Evolutionary conservation across 2,888 invertebrate species (phyloP), one percentile per base, ranked within the genome.

Genomic region (Altica lythri): DNA sequence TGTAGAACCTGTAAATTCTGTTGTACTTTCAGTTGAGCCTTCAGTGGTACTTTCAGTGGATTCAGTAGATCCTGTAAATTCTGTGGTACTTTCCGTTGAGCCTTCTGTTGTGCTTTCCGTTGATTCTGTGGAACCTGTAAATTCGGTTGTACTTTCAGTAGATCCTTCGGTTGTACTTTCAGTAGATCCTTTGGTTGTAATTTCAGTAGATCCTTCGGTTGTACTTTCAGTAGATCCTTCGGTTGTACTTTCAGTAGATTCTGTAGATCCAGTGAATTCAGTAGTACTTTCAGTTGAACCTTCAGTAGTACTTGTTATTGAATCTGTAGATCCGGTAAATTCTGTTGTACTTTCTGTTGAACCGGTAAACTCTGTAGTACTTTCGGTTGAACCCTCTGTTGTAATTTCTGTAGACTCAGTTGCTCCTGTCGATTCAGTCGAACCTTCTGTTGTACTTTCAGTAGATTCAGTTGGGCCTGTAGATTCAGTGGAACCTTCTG

Each of bases 61-160:
- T 19, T 57, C 45, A 4, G 56, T 56, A 9, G 55, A 52, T 35
- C 47, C 48, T 57, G 8, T 61, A 57, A 14, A 43, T 47, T 44
- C 57, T 17, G 62, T 63, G 29, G 38, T 59, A 19, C 55, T 60
- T 16, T 62, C 63, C 16, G 62, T 65, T 37, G 68, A 62, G 2
- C 48, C 64, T 40, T 40, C 55, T 59, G 50, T 43, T n/a, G 53
- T 50, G 12, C 22, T 53, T 22, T 32, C 47, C 5, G 49, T 55
- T n/a, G 47, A 57, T 47, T 59, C 57, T 10, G 48, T 55, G 16
- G 57, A 12, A 13, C 51, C 54, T 0, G 59, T 57, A 14, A 25
- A 49, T 27, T 30, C 40, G 29, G 56, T 49, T 18, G 65, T 62
- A 6, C 44, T 42, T 34, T 44, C 54, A 6, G 61, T 30, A 6